Evolutionary conservation across 2,113 vertebrate species (phyloP), one percentile per base, ranked within the genome.

Genomic region (Edolisoma coerulescens): DNA sequence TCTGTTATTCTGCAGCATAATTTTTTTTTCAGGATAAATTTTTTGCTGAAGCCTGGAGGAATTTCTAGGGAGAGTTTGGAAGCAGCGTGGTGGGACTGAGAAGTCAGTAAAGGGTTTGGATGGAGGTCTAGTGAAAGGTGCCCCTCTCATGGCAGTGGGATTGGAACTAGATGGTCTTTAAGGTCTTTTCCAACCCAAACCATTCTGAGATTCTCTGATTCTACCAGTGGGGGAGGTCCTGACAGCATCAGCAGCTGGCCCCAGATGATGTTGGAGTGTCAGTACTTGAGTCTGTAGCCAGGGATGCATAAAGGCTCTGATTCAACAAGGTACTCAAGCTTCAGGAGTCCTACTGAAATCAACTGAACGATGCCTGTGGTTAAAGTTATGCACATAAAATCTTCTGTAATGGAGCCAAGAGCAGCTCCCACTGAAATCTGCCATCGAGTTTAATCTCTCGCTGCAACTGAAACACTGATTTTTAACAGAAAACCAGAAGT

Each of bases 291-390:
- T 15, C 73, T 73, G 84, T 2, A 84, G 94, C 89, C 81, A 61
- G 44, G 27, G 81, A 52, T 64, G 87, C 73, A 78, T 10, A 87
- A 87, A 91, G 37, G 49, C 77, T 90, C 64, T 91, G 91, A 95
- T 95, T 97, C 89, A 96, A 94, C 39, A 30, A 87, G 91, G 69
- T 35, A 61, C 91, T 95, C 65, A 8, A 93, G 87, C 93, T 70
- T 23, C 7, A 92, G 89, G 65, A 89, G 85, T 63, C 75, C 83
- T 35, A 13, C 84, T 73, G 70, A 90, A 93, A 94, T 93, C 95
- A 94, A 22, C 37, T 87, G 77, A 78, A 78, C 54, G 73, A 81
- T 78, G 84, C 70, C 37, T 45, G 61, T 56, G 53, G 69, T 89
- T 50, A 24, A 93, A 91, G 69, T 75, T 65, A 49, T 17, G 41